Percentiles rank a stretch among this genome's conserved stretches.
These are phyloP conservation scores for Peromyscus nudipes DNA, from an alignment of 2,797 vertebrate genomes.

Conservation along the genomic window DNA sequence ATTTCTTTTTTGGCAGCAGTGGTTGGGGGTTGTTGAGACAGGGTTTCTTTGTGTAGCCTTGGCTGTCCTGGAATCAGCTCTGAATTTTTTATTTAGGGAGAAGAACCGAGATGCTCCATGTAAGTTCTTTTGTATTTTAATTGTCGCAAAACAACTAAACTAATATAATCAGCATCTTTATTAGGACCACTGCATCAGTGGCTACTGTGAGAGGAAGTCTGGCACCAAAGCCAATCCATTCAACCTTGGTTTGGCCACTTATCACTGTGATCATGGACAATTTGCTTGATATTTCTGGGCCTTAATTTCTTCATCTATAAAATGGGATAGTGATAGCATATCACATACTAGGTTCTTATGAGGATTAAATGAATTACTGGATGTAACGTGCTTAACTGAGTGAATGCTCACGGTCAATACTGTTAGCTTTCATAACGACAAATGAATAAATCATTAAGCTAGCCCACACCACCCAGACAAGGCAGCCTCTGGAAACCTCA, in stretches of 20 bases:
- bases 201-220: neutral
- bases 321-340: neutral
- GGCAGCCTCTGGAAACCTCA: neutral
- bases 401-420: neutral
- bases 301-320: neutral
- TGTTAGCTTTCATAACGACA: neutral
- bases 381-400: neutral
- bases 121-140: neutral
- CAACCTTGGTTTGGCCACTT: neutral
- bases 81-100: neutral
- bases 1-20: neutral
- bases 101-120: neutral
- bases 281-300: neutral
- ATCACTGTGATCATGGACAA: neutral
- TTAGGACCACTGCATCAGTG: neutral
- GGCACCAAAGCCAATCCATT: rapidly evolving
- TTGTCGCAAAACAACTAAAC: neutral
- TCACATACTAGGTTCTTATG: neutral
- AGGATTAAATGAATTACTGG: neutral
- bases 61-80: neutral
- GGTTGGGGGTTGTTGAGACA: neutral
- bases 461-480: neutral
- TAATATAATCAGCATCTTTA: neutral
- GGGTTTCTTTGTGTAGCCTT: neutral
- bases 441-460: neutral